Conservation (phyloP, 1,140 invertebrate genomes). For the Euura lappo region DNA sequence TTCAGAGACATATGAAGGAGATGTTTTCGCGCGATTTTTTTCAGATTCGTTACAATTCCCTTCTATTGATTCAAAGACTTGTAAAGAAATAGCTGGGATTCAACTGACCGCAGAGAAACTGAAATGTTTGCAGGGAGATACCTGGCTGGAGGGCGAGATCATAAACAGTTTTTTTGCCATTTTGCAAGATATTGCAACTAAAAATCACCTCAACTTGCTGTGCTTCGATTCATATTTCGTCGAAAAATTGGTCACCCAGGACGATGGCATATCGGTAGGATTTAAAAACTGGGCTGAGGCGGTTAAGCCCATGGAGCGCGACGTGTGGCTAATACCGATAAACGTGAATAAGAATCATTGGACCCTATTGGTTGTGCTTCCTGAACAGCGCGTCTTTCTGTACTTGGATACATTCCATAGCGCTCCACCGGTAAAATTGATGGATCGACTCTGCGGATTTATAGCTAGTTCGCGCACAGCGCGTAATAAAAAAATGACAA, state of each 20-base stretch:
- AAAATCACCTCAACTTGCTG: conserved; percentile 2
- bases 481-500: conserved; percentile 6
- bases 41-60: not conserved
- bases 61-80: not conserved
- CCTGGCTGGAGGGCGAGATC: conserved; percentile 15
- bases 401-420: conserved; percentile 17
- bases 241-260: conserved; percentile 8
- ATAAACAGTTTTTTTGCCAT: conserved; percentile 17
- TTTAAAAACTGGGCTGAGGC: conserved; percentile 13
- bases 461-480: not conserved
- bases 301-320: conserved; percentile 13
- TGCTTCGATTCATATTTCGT: conserved; percentile 18
- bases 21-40: not conserved
- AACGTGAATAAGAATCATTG: conserved; percentile 9
- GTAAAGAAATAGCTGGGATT: not conserved
- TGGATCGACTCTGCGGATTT: conserved; percentile 13
- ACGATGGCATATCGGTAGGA: not conserved
- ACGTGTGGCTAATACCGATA: conserved; percentile 16
- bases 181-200: conserved; percentile 11
- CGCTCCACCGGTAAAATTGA: conserved; percentile 8
- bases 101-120: not conserved
- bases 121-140: not conserved
- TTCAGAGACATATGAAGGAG: not conserved
- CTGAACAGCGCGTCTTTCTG: conserved; percentile 10
- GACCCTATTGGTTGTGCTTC: conserved; percentile 11